phyloP scores from a whole-genome alignment of 1,140 invertebrate species.

The Hyphantria cunea region DNA sequence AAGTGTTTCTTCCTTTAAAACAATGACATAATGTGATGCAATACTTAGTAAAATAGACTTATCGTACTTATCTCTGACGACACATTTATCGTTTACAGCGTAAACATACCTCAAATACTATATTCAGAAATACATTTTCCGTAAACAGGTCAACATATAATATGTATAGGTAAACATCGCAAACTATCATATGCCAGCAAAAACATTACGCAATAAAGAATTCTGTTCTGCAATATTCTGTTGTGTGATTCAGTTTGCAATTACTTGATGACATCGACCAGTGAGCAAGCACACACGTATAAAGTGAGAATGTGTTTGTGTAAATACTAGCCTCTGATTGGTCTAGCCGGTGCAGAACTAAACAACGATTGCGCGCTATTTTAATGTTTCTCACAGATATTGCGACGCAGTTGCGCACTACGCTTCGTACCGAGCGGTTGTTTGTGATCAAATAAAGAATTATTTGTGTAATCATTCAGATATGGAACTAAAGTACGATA shows the following conservation, averaged over 20 bases:
- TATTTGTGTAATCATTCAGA: neutral
- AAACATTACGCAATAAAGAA: slow-evolving; percentile 25
- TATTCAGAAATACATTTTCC: no score
- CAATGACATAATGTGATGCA: no score
- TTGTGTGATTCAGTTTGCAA: neutral
- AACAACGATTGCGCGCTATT: slow-evolving; percentile 20
- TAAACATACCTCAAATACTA: no score
- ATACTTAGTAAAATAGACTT: no score
- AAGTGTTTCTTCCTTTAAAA: no score
- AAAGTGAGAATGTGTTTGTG: no score
- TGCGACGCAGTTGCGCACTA: slow-evolving; percentile 27
- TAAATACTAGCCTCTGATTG: slow-evolving; percentile 16
- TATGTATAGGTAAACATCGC: no score
- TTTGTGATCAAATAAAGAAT: slow-evolving; percentile 10
- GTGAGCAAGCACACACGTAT: no score
- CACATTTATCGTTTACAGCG: no score
- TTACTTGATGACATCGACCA: slow-evolving; percentile 19
- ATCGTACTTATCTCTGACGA: no score
- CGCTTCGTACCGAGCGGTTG: slow-evolving; percentile 9
- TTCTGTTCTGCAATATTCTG: slow-evolving; percentile 14
- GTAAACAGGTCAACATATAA: no score
- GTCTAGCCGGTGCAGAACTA: neutral
- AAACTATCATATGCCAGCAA: neutral
- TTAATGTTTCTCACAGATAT: slow-evolving; percentile 12
- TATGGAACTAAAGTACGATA: slow-evolving; percentile 18